Base-by-base conservation (phyloP, 1,140 invertebrate genomes). In the Vanessa atalanta region DNA sequence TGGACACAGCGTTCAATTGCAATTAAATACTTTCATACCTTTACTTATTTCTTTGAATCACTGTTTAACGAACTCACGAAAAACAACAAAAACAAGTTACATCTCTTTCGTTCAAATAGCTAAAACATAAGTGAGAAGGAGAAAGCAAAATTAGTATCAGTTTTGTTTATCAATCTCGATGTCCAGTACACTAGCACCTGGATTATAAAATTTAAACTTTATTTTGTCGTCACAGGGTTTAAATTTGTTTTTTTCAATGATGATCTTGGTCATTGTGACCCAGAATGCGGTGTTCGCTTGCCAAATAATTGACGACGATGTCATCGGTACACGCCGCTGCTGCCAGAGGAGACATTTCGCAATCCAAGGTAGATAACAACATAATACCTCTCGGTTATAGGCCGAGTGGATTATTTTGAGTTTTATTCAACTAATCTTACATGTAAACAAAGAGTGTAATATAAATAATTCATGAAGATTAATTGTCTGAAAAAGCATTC, bases 251-350 rank as follows among this genome's bases (percentile, higher is more conserved):
- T 57, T 53, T 50, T 53, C 57, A n/a, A 57, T 57, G 50, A 13
- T 72, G 61, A 51, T 84, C 80, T 85, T 83, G 81, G 84, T 81
- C 80, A 77, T 81, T 55, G 75, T 88, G 90, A 88, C 90, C 90
- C 79, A 92, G 90, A 91, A 90, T 90, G 85, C 83, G 79, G 66
- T 65, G 69, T 43, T 75, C 69, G 67, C 83, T 82, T 90, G 88
- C 89, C 88, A 91, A 92, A 88, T 90, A 88, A 89, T 89, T 85
- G 88, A 88, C 85, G 85, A 79, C 83, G 81, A 81, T 86, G 88
- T 89, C 89, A 89, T 86, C 88, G 84, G 72, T 74, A 73, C 77
- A 80, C 79, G 75, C 70, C 51, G 69, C 77, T 76, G 75, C 72
- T 86, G 90, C 88, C 89, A 90, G 87, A 79, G 77, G 72, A 86